phyloP scores from a whole-genome alignment of 2,888 invertebrate genomes.

The Pristionchus arcanus region DNA sequence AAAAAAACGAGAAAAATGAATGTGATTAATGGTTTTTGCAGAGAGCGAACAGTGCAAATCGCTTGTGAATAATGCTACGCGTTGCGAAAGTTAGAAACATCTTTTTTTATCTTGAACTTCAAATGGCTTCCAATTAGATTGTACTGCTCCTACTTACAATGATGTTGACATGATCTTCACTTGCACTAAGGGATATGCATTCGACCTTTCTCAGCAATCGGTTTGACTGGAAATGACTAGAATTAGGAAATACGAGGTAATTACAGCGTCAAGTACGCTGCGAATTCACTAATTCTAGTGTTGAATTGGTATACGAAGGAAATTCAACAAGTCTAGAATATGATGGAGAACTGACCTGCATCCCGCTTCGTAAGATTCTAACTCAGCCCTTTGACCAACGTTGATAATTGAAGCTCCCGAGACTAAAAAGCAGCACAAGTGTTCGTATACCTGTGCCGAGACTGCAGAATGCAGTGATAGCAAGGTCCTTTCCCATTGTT shows the following conservation, averaged over 20 bases:
- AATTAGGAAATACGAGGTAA: neutral
- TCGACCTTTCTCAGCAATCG: neutral
- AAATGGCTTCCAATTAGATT: neutral
- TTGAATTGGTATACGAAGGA: neutral
- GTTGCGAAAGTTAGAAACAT: neutral
- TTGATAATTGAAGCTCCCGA: neutral
- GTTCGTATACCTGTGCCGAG: neutral
- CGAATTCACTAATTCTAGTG: neutral
- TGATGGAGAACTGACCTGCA: neutral
- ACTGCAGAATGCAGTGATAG: neutral
- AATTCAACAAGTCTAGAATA: neutral
- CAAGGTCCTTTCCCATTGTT: neutral
- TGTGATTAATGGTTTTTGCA: neutral
- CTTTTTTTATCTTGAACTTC: neutral
- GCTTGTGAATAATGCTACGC: neutral
- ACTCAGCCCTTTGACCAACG: neutral
- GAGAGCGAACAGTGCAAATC: neutral
- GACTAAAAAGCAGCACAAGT: neutral
- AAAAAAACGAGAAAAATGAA: too few relatives aligned
- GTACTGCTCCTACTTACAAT: neutral
- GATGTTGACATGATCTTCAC: neutral
- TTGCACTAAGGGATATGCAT: neutral
- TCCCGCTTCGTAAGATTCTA: neutral
- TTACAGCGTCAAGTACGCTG: neutral
- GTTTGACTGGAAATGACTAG: neutral